A percentile compares a stretch with the other conserved stretches of the same genome.
These are phyloP conservation scores for Erpornis zantholeuca DNA, from an alignment of 2,113 vertebrate genomes.

Conservation along the genomic window DNA sequence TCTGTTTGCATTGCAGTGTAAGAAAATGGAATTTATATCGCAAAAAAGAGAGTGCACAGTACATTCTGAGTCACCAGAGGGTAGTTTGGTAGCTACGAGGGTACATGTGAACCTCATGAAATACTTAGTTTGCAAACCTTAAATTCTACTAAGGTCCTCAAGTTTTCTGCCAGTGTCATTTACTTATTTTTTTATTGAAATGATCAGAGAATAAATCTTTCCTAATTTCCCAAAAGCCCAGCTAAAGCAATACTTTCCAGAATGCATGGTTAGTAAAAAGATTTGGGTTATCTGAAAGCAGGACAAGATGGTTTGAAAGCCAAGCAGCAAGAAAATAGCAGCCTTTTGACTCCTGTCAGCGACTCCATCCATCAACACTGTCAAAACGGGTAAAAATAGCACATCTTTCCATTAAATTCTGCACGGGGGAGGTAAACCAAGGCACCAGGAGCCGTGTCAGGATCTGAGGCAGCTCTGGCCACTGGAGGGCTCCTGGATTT, in stretches of 20 bases:
- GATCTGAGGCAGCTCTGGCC: not conserved
- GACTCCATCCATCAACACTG: not conserved
- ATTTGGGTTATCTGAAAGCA: not conserved
- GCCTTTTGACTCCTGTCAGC: not conserved
- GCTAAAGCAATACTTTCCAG: not conserved
- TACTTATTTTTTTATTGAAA: not conserved
- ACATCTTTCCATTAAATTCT: not conserved
- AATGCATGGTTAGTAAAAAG: not conserved
- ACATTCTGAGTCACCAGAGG: not conserved
- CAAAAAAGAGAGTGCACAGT: not conserved
- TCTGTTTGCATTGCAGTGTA: not conserved
- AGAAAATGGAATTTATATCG: not conserved
- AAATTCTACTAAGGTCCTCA: not conserved
- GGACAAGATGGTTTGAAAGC: not conserved
- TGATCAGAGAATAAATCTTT: not conserved
- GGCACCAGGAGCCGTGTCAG: not conserved
- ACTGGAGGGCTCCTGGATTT: constrained; percentile 16
- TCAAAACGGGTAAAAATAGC: not conserved
- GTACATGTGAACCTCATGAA: not conserved
- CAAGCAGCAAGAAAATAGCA: not conserved
- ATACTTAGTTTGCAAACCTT: not conserved
- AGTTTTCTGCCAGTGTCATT: not conserved
- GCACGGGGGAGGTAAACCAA: not conserved
- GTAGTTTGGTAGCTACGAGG: not conserved
- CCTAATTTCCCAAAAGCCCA: not conserved